Percentiles rank a stretch among this genome's conserved stretches.
phyloP scores from a whole-genome alignment of 2,888 invertebrate genomes.

The Ennomos erosarius region DNA sequence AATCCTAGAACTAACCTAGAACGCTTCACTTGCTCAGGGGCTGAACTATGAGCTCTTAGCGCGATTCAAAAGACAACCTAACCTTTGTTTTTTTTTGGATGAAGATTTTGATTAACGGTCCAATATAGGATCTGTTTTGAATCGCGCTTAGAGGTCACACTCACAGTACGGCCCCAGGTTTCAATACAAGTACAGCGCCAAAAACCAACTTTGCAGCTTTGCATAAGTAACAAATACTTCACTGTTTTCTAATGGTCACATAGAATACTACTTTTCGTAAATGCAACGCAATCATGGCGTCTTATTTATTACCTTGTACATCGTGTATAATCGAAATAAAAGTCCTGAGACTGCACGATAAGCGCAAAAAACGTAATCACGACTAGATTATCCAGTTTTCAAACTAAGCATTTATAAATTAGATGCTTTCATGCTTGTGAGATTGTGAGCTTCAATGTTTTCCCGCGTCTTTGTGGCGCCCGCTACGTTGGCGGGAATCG shows the following conservation, averaged over 20 bases:
- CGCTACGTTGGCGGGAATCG: conserved; percentile 42
- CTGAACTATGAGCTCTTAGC: too few species aligned
- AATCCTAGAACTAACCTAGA: too few species aligned
- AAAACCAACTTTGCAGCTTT: too few species aligned
- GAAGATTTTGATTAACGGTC: too few species aligned
- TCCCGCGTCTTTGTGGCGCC: conserved; percentile 66
- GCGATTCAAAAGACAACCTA: too few species aligned
- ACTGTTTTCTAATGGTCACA: neutral
- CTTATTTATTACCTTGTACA: conserved; percentile 20
- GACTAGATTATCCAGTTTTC: conserved; percentile 38
- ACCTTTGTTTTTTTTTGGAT: too few species aligned
- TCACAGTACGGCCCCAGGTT: too few species aligned
- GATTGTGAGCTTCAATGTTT: conserved; percentile 40
- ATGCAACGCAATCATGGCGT: conserved; percentile 12
- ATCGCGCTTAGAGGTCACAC: too few species aligned
- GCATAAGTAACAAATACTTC: too few species aligned
- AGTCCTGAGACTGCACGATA: conserved; percentile 17
- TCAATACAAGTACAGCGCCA: too few species aligned
- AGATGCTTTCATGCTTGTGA: conserved; percentile 26
- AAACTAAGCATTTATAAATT: conserved; percentile 6
- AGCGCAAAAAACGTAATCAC: conserved; percentile 28
- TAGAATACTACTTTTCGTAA: conserved; percentile 15
- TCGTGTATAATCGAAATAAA: conserved; percentile 26
- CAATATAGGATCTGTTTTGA: too few species aligned
- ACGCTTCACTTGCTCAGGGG: too few species aligned